Evolutionary conservation across 2,113 vertebrate species (phyloP).

Genomic region (Dasyurus viverrinus): DNA sequence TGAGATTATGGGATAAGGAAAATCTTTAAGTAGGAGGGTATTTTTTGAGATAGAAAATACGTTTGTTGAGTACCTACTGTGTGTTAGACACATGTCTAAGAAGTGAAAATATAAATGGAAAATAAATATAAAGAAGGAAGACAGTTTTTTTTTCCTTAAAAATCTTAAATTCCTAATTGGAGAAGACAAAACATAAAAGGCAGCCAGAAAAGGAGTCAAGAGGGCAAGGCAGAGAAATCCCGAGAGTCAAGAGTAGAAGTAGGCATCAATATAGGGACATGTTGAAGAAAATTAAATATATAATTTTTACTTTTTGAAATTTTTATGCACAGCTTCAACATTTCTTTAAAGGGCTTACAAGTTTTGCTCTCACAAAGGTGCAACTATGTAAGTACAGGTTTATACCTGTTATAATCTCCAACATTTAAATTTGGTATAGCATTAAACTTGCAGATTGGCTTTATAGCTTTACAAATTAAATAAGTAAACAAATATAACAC

Average conservation of each 20-base stretch:
- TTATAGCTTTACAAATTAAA: not conserved
- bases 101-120: not conserved
- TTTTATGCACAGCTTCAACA: constrained; percentile 28
- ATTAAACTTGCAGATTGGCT: constrained; percentile 4
- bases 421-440: not conserved
- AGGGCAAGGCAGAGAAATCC: not conserved
- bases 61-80: not conserved
- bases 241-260: not conserved
- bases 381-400: constrained; percentile 9
- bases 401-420: constrained; percentile 14
- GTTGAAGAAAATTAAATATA: not conserved
- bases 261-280: not conserved
- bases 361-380: not conserved
- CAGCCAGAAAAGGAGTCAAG: not conserved
- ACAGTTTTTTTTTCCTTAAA: not conserved
- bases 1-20: not conserved
- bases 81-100: not conserved
- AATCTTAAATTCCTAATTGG: not conserved
- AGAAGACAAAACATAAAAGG: not conserved
- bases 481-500: not conserved
- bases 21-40: not conserved
- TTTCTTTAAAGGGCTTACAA: not conserved
- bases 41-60: not conserved
- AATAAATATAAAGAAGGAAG: not conserved
- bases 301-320: not conserved